Percentiles rank a stretch among this genome's conserved stretches.
These are phyloP conservation scores for Poeciliopsis paucimaculata DNA, from an alignment of 2,797 vertebrate genomes.

Conservation along the genomic window DNA sequence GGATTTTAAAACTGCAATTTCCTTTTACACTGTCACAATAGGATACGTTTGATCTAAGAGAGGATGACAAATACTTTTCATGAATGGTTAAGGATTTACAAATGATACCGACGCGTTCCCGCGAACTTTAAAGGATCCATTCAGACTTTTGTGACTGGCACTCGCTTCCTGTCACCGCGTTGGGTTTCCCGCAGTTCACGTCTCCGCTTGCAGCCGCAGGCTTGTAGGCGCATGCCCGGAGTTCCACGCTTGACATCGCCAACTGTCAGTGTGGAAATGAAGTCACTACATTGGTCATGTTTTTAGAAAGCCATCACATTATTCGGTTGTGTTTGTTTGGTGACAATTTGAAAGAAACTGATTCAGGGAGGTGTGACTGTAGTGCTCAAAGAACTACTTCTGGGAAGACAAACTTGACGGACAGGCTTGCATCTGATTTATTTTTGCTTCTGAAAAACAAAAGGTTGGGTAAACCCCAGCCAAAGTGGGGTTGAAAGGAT, in stretches of 20 bases:
- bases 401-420: constrained; percentile 8
- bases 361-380: neutral
- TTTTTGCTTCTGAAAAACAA: constrained; percentile 2
- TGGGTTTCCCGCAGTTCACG: constrained; percentile 38
- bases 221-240: constrained; percentile 36
- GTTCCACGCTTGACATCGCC: constrained; percentile 26
- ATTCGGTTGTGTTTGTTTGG: no score
- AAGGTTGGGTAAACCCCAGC: neutral
- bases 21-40: neutral
- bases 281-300: constrained; percentile 5
- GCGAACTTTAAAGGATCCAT: constrained; percentile 26
- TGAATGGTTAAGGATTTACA: constrained; percentile 19
- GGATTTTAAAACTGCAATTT: neutral
- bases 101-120: constrained; percentile 12
- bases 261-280: constrained; percentile 37
- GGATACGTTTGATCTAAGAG: neutral
- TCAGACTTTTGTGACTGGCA: constrained; percentile 38
- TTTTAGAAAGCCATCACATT: neutral
- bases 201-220: constrained; percentile 44
- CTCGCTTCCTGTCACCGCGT: constrained; percentile 58
- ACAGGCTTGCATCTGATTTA: constrained; percentile 1
- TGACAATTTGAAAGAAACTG: neutral
- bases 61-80: neutral
- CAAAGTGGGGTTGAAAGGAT: neutral
- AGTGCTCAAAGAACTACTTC: neutral